Conservation (phyloP, 2,797 vertebrate genomes). For the Xyrichtys novacula region DNA sequence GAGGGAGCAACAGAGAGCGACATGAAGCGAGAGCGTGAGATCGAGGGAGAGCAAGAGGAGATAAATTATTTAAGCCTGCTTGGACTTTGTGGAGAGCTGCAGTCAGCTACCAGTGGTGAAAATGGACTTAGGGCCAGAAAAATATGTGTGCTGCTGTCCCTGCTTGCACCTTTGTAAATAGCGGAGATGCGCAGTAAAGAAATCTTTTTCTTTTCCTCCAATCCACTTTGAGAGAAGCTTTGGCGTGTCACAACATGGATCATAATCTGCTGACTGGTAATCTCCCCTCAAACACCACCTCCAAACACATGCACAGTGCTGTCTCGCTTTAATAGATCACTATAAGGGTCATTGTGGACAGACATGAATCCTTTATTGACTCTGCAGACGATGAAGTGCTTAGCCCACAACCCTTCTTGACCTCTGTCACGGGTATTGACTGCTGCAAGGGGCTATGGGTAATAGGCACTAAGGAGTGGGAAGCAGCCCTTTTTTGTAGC, state of each 20-base stretch:
- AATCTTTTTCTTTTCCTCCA: conserved; percentile 1
- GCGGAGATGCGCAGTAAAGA: not conserved
- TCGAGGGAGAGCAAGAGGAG: conserved; percentile 51
- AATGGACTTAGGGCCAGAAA: conserved; percentile 36
- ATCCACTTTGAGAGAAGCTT: conserved; percentile 25
- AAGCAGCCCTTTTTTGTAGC: conserved; percentile 36
- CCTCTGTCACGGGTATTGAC: conserved; percentile 84
- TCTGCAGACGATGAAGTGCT: conserved; percentile 80
- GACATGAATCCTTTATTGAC: conserved; percentile 83
- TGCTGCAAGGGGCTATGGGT: conserved; percentile 69
- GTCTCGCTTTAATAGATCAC: conserved; percentile 64
- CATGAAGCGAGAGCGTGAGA: conserved; percentile 41
- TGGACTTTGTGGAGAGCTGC: conserved; percentile 58
- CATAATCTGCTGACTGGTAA: conserved; percentile 52
- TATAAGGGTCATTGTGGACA: conserved; percentile 69
- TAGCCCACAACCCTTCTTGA: conserved; percentile 84
- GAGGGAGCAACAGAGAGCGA: conserved; percentile 35
- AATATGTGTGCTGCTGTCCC: conserved; percentile 26
- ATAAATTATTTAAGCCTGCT: conserved; percentile 76
- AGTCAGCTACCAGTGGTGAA: conserved; percentile 37
- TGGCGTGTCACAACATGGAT: conserved; percentile 44
- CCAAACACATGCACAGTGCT: conserved; percentile 48
- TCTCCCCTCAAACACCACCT: conserved; percentile 34
- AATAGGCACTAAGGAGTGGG: conserved; percentile 48
- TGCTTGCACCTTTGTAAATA: conserved; percentile 27